Evolutionary conservation across 2,888 invertebrate genomes (phyloP).

Genomic region (Villa cingulata): DNA sequence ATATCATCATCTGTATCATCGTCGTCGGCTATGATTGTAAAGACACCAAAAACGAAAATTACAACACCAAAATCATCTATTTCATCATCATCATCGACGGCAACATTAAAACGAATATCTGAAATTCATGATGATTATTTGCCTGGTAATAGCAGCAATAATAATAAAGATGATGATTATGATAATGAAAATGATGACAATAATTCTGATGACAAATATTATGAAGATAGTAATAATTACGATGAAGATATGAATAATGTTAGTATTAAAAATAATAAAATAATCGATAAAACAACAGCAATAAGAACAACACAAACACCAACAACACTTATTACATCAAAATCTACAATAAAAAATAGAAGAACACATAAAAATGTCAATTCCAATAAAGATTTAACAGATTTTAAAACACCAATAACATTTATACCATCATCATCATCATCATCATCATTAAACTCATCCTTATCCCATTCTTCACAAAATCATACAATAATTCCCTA

Average conservation of each 20-base stretch:
- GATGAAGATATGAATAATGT: no score
- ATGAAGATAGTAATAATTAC: no score
- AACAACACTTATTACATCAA: not conserved
- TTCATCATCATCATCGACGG: not conserved
- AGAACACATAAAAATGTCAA: conserved; percentile 1
- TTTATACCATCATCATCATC: conserved; percentile 10
- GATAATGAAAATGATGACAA: not conserved
- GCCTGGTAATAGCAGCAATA: not conserved
- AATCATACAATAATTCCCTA: conserved; percentile 7
- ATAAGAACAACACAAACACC: conserved; percentile 8
- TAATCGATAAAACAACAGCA: no score
- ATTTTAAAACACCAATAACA: conserved; percentile 34
- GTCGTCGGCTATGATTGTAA: no score
- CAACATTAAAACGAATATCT: not conserved
- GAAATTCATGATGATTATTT: not conserved
- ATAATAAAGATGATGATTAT: no score
- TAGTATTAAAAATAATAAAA: no score
- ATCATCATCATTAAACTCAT: not conserved
- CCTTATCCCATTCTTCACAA: not conserved
- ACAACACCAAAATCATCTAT: not conserved
- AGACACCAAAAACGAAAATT: not conserved
- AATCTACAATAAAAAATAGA: not conserved
- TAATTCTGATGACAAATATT: no score
- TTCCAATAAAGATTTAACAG: conserved; percentile 15
- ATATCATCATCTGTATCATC: conserved; percentile 6